Percentiles rank a stretch among this genome's conserved stretches.
phyloP scores from a whole-genome alignment of 2,113 vertebrate genomes.

The Phaethornis superciliosus region DNA sequence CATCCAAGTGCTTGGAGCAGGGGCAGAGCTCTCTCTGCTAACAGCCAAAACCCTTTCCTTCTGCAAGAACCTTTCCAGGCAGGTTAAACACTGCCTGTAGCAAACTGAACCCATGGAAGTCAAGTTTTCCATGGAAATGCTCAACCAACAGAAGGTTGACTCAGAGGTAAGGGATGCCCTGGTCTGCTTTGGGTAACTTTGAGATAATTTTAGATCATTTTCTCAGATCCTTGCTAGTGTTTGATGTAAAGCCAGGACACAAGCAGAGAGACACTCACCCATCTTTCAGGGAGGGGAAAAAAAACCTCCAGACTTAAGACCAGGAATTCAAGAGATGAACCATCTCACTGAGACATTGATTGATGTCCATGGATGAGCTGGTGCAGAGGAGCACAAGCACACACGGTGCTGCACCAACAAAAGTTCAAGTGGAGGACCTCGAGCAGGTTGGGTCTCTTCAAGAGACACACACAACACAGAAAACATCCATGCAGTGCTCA shows the following conservation, averaged over 20 bases:
- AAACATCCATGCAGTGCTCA: neutral
- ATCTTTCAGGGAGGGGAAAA: no score
- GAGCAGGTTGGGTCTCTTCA: neutral
- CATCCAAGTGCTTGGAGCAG: neutral
- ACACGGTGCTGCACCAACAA: rapidly evolving
- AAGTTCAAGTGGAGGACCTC: rapidly evolving
- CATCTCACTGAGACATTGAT: rapidly evolving
- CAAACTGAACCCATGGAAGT: neutral
- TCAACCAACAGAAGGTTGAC: neutral
- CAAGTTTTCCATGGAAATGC: neutral
- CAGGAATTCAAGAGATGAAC: neutral
- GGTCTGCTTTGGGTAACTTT: neutral
- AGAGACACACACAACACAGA: rapidly evolving
- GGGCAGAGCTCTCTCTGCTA: neutral
- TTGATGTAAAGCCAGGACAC: neutral
- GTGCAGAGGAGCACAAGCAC: neutral
- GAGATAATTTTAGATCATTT: no score
- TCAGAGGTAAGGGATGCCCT: neutral
- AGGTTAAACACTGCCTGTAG: neutral
- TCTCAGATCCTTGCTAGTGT: neutral
- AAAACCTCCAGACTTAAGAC: no score
- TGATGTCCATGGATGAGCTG: rapidly evolving
- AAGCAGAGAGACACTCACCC: rapidly evolving
- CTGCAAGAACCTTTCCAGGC: neutral
- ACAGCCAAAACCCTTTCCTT: neutral